phyloP scores from a whole-genome alignment of 2,797 vertebrate species.

The Monodelphis domestica region DNA sequence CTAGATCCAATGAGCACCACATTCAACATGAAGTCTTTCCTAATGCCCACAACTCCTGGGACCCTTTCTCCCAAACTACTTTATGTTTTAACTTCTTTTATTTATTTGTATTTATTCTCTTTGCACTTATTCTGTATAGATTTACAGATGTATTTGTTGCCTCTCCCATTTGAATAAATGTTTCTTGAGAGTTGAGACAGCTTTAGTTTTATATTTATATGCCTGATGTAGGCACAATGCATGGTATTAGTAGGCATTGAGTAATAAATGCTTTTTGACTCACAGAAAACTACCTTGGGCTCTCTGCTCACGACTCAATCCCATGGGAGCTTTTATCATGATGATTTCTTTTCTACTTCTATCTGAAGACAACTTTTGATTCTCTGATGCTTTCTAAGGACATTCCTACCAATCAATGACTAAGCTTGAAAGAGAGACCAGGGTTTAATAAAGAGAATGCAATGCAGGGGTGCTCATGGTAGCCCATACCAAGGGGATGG shows the following conservation, averaged over 20 bases:
- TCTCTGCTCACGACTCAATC: background rate
- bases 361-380: conserved; percentile 60
- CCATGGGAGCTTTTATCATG: background rate
- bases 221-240: too few relatives aligned
- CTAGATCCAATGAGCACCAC: background rate
- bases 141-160: background rate
- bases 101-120: background rate
- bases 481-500: conserved; percentile 7
- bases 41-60: background rate
- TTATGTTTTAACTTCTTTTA: background rate
- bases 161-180: background rate
- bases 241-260: background rate
- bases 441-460: background rate
- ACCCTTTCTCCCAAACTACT: background rate
- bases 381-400: conserved; percentile 43
- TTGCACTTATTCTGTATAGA: background rate
- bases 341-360: conserved; percentile 19
- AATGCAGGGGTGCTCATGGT: conserved; percentile 13
- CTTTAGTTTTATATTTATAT: background rate
- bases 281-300: background rate
- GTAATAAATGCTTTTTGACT: background rate
- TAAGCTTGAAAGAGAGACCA: conserved; percentile 4
- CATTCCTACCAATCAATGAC: background rate
- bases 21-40: background rate
- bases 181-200: too few relatives aligned